Evolutionary conservation across 2,888 invertebrate species (phyloP), one percentile per base, ranked within the genome.

Genomic region (Tribolium freemani): DNA sequence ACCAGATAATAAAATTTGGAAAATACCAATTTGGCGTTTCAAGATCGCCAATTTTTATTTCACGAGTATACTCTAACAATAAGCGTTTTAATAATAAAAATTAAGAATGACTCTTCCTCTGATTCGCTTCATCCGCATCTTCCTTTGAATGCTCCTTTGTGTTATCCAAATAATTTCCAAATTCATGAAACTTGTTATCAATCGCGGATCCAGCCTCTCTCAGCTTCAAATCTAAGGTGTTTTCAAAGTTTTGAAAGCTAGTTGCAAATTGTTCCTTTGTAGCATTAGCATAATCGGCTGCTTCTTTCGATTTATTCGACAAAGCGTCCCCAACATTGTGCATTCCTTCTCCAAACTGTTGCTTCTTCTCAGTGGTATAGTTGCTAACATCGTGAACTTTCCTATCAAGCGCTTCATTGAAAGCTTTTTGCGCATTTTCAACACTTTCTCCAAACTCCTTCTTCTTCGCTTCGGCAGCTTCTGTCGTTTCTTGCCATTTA

Each of bases 291-390:
- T 75, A 61, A 26, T 76, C 76, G 16, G 90, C 85, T 20, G 89
- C 89, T 11, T 69, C 73, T 76, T 88, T 88, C 45, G 21, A 9
- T 45, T 58, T 57, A n/a, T 57, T 8, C 3, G 31, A 1, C 8
- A 57, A 1, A 9, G 57, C 31, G 9, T 13, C 38, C 76, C 89
- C 90, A 72, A 89, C 88, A 38, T 90, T 89, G 50, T 87, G 80
- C 3, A 90, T 91, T 56, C 88, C 83, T 75, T 88, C 6, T 10
- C 53, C 74, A 5, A 74, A 30, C 44, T 73, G 63, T 67, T 69
- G 45, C 26, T 73, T 66, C n/a, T 70, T 71, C 31, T 63, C 60
- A 6, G 48, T 60, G 44, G 68, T 50, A 20, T 45, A 73, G 10
- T 78, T 76, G 1, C 72, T 71, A 10, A 78, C 71, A 68, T 81